Conservation (phyloP, 2,888 invertebrate genomes). For the Amiota mariae region DNA sequence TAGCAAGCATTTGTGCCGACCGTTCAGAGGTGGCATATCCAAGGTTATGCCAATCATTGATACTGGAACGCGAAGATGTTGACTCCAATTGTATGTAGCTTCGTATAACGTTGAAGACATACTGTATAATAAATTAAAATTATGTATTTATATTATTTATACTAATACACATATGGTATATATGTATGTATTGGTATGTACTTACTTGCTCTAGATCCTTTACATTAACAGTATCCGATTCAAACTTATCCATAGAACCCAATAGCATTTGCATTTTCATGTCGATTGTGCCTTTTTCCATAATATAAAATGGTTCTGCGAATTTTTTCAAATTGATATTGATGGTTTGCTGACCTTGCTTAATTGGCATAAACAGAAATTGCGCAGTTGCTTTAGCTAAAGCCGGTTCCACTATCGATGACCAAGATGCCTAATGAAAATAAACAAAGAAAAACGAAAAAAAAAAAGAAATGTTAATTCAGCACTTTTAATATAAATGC, state of each 20-base stretch:
- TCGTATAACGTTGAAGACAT: slow-evolving; percentile 84
- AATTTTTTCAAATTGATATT: slow-evolving; percentile 77
- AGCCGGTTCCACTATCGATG: slow-evolving; percentile 80
- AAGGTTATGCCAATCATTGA: slow-evolving; percentile 77
- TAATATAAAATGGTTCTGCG: slow-evolving; percentile 81
- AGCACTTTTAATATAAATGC: too few species aligned
- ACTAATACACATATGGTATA: too few species aligned
- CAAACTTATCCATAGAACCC: slow-evolving; percentile 51
- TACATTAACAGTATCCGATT: slow-evolving; percentile 53
- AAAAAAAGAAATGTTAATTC: too few species aligned
- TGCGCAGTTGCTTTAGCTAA: slow-evolving; percentile 80
- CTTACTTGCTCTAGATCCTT: slow-evolving; percentile 66
- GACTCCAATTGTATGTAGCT: slow-evolving; percentile 82
- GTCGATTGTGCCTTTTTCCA: slow-evolving; percentile 80
- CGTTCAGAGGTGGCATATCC: slow-evolving; percentile 77
- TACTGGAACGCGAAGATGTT: slow-evolving; percentile 75
- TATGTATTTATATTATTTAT: background rate
- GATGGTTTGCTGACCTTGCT: slow-evolving; percentile 61
- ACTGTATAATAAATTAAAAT: slow-evolving; percentile 74
- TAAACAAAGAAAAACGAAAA: slow-evolving; percentile 10
- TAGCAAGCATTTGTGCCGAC: slow-evolving; percentile 76
- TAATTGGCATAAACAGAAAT: slow-evolving; percentile 78
- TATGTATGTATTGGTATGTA: too few species aligned
- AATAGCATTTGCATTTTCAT: slow-evolving; percentile 75
- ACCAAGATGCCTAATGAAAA: slow-evolving; percentile 79